A percentile compares a stretch with the other conserved stretches of the same genome.
phyloP scores from a whole-genome alignment of 1,140 invertebrate species.

The Polypedilum pembai region DNA sequence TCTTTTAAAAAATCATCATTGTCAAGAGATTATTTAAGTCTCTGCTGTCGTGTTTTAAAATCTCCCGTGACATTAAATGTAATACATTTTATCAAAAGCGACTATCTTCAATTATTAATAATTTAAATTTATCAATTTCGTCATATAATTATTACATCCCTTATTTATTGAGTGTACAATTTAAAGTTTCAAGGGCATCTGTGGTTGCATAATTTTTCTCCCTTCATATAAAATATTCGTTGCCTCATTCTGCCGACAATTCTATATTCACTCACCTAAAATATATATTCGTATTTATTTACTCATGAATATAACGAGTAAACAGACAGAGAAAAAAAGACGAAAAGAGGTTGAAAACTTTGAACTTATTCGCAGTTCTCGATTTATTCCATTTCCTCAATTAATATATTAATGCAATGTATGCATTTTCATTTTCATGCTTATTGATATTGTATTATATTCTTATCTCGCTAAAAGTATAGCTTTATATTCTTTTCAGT shows the following conservation, averaged over 20 bases:
- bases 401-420: slow-evolving; percentile 14
- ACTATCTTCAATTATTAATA: too few relatives aligned
- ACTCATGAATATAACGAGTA: not conserved
- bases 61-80: not conserved
- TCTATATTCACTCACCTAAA: too few relatives aligned
- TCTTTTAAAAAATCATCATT: not conserved
- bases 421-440: not conserved
- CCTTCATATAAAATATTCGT: not conserved
- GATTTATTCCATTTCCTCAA: slow-evolving; percentile 12
- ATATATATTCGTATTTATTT: too few relatives aligned
- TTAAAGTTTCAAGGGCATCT: not conserved
- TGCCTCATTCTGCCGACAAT: not conserved
- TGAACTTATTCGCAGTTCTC: not conserved
- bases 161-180: not conserved
- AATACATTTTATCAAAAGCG: too few relatives aligned
- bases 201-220: slow-evolving; percentile 4
- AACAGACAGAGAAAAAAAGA: not conserved
- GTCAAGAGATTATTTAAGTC: not conserved
- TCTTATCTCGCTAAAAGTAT: not conserved
- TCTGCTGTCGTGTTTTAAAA: not conserved
- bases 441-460: not conserved
- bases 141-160: not conserved
- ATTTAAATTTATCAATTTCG: too few relatives aligned
- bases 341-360: not conserved
- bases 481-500: not conserved